These are phyloP conservation scores for Acanthoscelides obtectus DNA, from an alignment of 2,888 invertebrate genomes.

Conservation along the genomic window DNA sequence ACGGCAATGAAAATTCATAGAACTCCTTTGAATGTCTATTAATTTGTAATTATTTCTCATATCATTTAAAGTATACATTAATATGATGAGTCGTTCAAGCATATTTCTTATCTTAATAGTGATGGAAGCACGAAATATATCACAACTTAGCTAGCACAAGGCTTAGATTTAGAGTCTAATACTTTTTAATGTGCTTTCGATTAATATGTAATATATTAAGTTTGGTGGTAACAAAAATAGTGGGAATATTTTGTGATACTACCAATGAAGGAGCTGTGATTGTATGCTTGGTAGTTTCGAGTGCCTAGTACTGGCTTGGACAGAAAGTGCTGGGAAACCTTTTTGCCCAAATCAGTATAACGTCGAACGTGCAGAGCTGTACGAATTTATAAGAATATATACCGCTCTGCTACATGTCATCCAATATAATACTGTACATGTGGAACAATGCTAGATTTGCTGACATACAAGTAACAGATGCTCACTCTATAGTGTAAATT, in stretches of 20 bases:
- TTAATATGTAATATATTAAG: conserved; percentile 30
- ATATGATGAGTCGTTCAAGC: conserved; percentile 22
- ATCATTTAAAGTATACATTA: conserved; percentile 17
- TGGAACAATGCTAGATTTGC: conserved; percentile 25
- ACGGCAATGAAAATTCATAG: background rate
- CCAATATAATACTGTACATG: conserved; percentile 25
- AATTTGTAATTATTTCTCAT: conserved; percentile 18
- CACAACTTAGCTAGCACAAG: conserved; percentile 15
- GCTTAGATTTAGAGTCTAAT: conserved; percentile 13
- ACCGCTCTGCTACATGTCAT: conserved; percentile 21
- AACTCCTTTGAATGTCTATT: conserved; percentile 10
- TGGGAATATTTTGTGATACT: conserved; percentile 50
- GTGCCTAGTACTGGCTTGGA: conserved; percentile 30
- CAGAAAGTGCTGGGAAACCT: conserved; percentile 47
- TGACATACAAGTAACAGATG: conserved; percentile 32
- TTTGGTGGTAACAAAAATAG: conserved; percentile 49
- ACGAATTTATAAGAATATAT: conserved; percentile 16
- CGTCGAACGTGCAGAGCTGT: conserved; percentile 10
- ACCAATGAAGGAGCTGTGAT: conserved; percentile 45
- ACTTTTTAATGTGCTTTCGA: conserved; percentile 2
- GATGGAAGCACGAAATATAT: conserved; percentile 15
- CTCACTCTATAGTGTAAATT: conserved; percentile 18
- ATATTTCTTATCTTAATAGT: conserved; percentile 18
- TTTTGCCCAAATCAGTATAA: conserved; percentile 37
- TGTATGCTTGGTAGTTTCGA: conserved; percentile 39